phyloP scores from a whole-genome alignment of 2,888 invertebrate genomes.

The Auanema freiburgensis region DNA sequence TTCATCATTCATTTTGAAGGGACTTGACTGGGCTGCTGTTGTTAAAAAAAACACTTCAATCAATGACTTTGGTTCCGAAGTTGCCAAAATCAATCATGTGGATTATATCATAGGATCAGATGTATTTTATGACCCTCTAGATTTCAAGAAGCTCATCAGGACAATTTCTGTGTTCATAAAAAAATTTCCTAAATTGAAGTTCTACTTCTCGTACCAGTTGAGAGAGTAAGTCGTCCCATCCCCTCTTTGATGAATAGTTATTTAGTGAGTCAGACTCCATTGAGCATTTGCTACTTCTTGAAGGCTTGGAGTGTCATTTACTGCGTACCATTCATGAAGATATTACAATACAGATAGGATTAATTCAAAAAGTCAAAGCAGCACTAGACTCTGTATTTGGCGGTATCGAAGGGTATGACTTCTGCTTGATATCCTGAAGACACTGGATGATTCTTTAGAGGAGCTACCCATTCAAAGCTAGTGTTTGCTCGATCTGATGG shows the following conservation, averaged over 20 bases:
- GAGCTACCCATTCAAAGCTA: conserved; percentile 52
- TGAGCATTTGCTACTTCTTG: conserved; percentile 12
- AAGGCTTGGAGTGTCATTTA: conserved; percentile 20
- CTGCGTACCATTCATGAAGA: conserved; percentile 29
- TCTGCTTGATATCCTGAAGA: neutral
- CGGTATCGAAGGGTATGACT: conserved; percentile 58
- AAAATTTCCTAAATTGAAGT: conserved; percentile 31
- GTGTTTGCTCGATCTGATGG: conserved; percentile 39
- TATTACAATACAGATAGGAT: conserved; percentile 24
- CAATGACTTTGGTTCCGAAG: no score
- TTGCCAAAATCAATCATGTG: conserved; percentile 17
- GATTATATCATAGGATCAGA: conserved; percentile 56
- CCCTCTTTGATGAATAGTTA: neutral
- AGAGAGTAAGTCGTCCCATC: conserved; percentile 47
- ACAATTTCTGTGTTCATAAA: conserved; percentile 38
- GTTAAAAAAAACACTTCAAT: neutral
- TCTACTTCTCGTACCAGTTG: conserved; percentile 54
- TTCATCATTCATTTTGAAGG: conserved; percentile 18
- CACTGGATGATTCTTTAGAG: conserved; percentile 35
- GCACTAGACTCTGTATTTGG: conserved; percentile 29
- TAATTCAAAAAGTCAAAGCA: conserved; percentile 22
- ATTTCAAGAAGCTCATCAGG: conserved; percentile 44
- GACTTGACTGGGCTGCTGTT: conserved; percentile 32
- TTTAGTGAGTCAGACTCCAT: conserved; percentile 37
- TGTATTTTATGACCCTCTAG: conserved; percentile 55